phyloP scores from a whole-genome alignment of 2,113 vertebrate genomes.

The Microtus richardsoni region DNA sequence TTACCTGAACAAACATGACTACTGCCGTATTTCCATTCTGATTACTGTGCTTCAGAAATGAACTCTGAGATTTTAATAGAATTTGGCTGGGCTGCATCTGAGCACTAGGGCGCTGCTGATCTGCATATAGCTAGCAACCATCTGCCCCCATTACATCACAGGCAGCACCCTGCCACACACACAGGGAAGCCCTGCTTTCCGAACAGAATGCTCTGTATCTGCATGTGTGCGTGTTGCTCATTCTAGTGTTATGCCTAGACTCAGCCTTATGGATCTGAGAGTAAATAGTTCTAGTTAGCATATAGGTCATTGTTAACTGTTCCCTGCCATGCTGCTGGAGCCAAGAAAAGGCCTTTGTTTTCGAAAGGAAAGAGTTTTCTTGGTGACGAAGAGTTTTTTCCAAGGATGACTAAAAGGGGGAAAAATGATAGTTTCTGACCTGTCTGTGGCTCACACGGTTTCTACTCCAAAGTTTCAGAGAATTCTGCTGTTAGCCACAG shows the following conservation, averaged over 20 bases:
- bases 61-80: conserved; percentile 67
- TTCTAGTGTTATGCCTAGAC: background rate
- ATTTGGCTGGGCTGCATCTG: conserved; percentile 31
- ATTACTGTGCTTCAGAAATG: conserved; percentile 53
- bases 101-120: conserved; percentile 62
- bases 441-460: background rate
- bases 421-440: conserved; percentile 33
- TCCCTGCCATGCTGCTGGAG: background rate
- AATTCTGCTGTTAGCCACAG: background rate
- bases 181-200: background rate
- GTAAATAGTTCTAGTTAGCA: conserved; percentile 17
- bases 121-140: conserved; percentile 49
- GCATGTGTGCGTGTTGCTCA: background rate
- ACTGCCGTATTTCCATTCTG: conserved; percentile 8
- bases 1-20: conserved; percentile 47
- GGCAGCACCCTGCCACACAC: background rate
- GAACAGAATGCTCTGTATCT: conserved; percentile 31
- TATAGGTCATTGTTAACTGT: background rate
- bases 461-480: background rate
- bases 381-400: conserved; percentile 13
- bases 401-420: conserved; percentile 26
- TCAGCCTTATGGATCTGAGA: background rate
- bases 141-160: conserved; percentile 55
- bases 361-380: conserved; percentile 39
- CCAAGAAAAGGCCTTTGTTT: conserved; percentile 34